These are phyloP conservation scores for Eretmochelys imbricata DNA, from an alignment of 2,113 vertebrate species.

Conservation along the genomic window DNA sequence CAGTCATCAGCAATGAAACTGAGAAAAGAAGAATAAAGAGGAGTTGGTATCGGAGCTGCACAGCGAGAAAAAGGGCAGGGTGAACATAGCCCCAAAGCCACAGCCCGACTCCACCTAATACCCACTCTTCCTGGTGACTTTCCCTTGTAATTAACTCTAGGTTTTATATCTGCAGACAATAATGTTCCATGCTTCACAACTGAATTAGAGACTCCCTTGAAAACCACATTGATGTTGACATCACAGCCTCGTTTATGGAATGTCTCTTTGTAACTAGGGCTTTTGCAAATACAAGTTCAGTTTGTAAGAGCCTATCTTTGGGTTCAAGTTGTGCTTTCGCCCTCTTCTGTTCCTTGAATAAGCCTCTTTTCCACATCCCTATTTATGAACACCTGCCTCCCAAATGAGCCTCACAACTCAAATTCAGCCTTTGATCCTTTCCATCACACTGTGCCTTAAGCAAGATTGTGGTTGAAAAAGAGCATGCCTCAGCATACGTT, in stretches of 20 bases:
- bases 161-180: constrained; percentile 54
- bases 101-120: constrained; percentile 40
- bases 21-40: constrained; percentile 17
- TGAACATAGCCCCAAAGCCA: constrained; percentile 29
- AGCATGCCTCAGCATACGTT: not conserved
- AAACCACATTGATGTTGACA: constrained; percentile 58
- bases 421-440: not conserved
- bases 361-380: not conserved
- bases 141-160: constrained; percentile 68
- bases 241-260: constrained; percentile 56
- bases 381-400: not conserved
- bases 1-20: constrained; percentile 35
- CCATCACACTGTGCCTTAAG: not conserved
- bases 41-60: not conserved
- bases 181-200: constrained; percentile 29
- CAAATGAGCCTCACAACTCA: not conserved
- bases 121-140: constrained; percentile 4
- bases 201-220: constrained; percentile 70
- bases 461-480: not conserved
- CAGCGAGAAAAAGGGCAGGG: not conserved
- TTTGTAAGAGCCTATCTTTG: constrained; percentile 20
- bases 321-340: not conserved
- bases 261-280: constrained; percentile 50
- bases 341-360: not conserved
- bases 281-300: constrained; percentile 48